Base-by-base conservation (phyloP, 2,797 vertebrate genomes). In the Ara ararauna region DNA sequence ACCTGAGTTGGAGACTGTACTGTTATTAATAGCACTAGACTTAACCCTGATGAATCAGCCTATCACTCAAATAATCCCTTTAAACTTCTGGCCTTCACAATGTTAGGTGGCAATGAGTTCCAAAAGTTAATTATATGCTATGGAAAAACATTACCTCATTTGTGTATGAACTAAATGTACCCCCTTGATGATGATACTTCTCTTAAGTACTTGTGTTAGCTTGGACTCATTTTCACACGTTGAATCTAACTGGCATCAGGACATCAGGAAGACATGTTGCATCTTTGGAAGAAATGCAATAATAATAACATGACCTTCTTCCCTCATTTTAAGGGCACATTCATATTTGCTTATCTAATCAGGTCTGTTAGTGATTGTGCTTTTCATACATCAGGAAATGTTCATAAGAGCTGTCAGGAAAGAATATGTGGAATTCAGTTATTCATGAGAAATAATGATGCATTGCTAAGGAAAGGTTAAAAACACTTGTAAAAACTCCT, bases 331-430 rank as follows among this genome's bases (percentile, higher is more conserved):
- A 67, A 82, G 18, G 23, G 14, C 7, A 24, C 42, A 34, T 86
- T 93, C 64, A 18, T 82, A 70, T 80, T 85, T 87, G 26, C 13
- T 91, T 92, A 72, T 87, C 29, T 58, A 65, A 62, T 50, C 26
- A 62, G 7, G 12, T 68, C 19, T 84, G 17, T 47, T 74, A 56
- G 27, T 13, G 7, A 14, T 70, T 84, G 17, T 78, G 14, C 11
- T 95, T 94, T 86, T 71, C 62, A 72, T 38, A 42, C 18, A 47
- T n/a, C 53, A 66, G 32, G 48, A 94, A 76, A 67, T 20, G 24
- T 90, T 94, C 36, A 10, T 85, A 64, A 89, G 20, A 89, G 13
- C 68, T 87, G 32, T 93, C 30, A 80, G 65, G n/a, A 87, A 91
- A 92, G 36, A 86, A 34, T 42, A 34, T 13, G 4, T 75, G 19